Conservation (phyloP, 2,888 invertebrate genomes). For the Meganola albula region DNA sequence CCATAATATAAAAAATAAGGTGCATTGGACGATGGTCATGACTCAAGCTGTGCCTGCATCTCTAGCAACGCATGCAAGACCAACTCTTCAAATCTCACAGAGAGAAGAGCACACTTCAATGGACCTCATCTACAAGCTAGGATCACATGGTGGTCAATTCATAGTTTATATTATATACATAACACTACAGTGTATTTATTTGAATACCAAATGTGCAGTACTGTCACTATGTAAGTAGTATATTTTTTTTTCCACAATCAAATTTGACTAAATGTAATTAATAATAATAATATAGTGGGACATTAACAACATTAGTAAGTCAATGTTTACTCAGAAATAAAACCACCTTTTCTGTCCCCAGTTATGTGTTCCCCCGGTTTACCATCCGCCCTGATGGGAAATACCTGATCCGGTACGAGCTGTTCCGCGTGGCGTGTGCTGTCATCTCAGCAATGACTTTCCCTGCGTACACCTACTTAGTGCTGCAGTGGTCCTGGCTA, state of each 20-base stretch:
- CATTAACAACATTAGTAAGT: too few species aligned
- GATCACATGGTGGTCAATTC: slow-evolving; percentile 44
- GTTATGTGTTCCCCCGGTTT: slow-evolving; percentile 61
- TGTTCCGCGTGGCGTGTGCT: slow-evolving; percentile 50
- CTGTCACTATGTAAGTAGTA: too few species aligned
- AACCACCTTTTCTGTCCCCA: too few species aligned
- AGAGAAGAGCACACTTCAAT: slow-evolving; percentile 74
- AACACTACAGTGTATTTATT: too few species aligned
- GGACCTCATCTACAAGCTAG: slow-evolving; percentile 56
- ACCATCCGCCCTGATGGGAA: slow-evolving; percentile 56
- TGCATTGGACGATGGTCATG: slow-evolving; percentile 60
- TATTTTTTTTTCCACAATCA: too few species aligned
- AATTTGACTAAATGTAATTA: too few species aligned
- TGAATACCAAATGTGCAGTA: too few species aligned
- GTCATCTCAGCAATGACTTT: slow-evolving; percentile 41
- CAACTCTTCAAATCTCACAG: slow-evolving; percentile 68
- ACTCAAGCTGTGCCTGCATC: slow-evolving; percentile 52
- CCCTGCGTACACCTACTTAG: slow-evolving; percentile 50
- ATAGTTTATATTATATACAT: slow-evolving; percentile 42
- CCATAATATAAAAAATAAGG: slow-evolving; percentile 41
- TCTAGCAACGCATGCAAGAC: slow-evolving; percentile 54
- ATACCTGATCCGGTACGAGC: slow-evolving; percentile 49
- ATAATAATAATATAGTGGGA: too few species aligned
- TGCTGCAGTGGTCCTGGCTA: slow-evolving; percentile 42
- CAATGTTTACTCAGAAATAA: too few species aligned